phyloP scores from a whole-genome alignment of 2,888 invertebrate species.

The Podotricha telesiphe region DNA sequence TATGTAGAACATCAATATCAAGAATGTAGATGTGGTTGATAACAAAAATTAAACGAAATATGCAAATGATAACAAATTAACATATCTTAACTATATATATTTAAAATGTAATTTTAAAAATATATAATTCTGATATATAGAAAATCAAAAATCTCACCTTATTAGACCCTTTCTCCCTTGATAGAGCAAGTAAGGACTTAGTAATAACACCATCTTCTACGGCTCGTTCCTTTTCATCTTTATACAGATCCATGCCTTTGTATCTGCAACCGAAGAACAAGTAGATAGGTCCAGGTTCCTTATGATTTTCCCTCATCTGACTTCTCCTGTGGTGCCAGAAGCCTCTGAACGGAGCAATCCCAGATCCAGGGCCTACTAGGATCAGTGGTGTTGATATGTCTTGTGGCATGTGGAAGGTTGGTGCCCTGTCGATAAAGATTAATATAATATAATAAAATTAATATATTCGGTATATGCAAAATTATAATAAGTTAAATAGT shows the following conservation, averaged over 20 bases:
- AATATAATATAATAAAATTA: too few relatives aligned
- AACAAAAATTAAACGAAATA: not conserved
- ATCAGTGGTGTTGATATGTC: constrained; percentile 90
- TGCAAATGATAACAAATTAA: not conserved
- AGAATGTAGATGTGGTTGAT: too few relatives aligned
- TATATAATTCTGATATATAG: too few relatives aligned
- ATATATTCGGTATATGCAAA: too few relatives aligned
- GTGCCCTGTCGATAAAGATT: constrained; percentile 85
- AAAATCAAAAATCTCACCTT: constrained; percentile 83
- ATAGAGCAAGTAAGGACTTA: constrained; percentile 90
- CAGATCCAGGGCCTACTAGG: constrained; percentile 95
- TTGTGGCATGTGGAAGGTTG: constrained; percentile 92
- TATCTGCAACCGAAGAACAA: constrained; percentile 95
- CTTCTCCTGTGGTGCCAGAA: constrained; percentile 93
- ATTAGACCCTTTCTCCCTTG: constrained; percentile 88
- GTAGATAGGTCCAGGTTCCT: constrained; percentile 84
- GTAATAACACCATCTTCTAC: constrained; percentile 86
- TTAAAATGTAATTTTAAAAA: too few relatives aligned
- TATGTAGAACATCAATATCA: too few relatives aligned
- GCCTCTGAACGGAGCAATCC: constrained; percentile 96
- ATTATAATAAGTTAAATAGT: too few relatives aligned
- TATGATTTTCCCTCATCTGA: constrained; percentile 54
- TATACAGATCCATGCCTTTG: constrained; percentile 90
- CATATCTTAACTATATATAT: not conserved
- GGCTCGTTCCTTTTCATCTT: constrained; percentile 90